Percentiles rank a stretch among this genome's conserved stretches.
These are phyloP conservation scores for Apis laboriosa DNA, from an alignment of 1,140 invertebrate species.

Conservation along the genomic window DNA sequence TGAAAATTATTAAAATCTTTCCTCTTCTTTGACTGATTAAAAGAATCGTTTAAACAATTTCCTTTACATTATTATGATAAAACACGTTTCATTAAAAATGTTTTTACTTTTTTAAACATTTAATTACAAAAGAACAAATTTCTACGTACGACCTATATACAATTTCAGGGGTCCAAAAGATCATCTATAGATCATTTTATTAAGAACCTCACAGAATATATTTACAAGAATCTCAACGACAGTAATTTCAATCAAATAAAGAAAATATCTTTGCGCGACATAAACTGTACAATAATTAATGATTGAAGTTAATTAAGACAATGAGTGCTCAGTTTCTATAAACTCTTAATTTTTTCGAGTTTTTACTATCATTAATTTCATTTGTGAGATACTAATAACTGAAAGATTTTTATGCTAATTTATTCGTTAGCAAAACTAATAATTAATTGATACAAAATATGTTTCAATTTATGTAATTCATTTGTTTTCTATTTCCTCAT, in stretches of 20 bases:
- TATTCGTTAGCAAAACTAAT: not conserved
- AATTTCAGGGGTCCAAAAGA: conserved; percentile 38
- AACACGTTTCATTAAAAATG: conserved; percentile 31
- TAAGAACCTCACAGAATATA: conserved; percentile 41
- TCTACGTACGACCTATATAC: conserved; percentile 36
- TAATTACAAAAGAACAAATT: conserved; percentile 48
- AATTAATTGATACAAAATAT: conserved; percentile 3
- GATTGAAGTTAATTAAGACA: conserved; percentile 14
- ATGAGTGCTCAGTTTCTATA: not conserved
- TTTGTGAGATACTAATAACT: not conserved
- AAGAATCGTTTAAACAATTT: conserved; percentile 35
- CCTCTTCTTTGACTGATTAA: not conserved
- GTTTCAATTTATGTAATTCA: not conserved
- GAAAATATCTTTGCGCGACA: conserved; percentile 7
- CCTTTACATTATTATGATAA: conserved; percentile 1
- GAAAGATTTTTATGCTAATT: not conserved
- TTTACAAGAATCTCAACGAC: conserved; percentile 37
- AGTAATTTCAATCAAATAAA: conserved; percentile 29
- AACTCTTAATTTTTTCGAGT: not conserved
- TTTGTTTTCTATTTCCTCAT: conserved; percentile 1
- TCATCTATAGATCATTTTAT: conserved; percentile 34
- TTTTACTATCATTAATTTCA: conserved; percentile 16
- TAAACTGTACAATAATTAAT: conserved; percentile 24
- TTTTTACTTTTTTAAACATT: conserved; percentile 27
- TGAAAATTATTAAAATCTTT: conserved; percentile 10